A percentile compares a stretch with the other conserved stretches of the same genome.
Conservation (phyloP, 2,113 vertebrate species). For the Eurystomus gularis region DNA sequence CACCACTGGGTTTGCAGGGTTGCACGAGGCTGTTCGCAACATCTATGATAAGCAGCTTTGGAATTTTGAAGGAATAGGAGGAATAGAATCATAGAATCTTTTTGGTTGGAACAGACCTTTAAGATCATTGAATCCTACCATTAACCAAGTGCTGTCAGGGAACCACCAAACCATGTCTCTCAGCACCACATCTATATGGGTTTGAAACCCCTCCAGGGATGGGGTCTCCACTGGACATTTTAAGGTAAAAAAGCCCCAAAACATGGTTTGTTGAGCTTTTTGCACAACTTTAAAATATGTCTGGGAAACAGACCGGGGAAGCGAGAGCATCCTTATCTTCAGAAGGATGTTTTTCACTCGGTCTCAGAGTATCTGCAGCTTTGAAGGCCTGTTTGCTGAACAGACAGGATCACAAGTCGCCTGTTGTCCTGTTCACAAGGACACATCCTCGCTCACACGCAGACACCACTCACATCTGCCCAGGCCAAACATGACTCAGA, state of each 20-base stretch:
- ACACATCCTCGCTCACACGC: not conserved
- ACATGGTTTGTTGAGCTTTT: not conserved
- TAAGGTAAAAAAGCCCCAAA: not conserved
- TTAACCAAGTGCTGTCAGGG: no score
- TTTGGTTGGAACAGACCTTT: no score
- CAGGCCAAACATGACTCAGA: not conserved
- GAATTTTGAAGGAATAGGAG: not conserved
- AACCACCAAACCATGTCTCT: no score
- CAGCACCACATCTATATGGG: no score
- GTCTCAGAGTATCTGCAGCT: not conserved
- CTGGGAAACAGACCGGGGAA: not conserved
- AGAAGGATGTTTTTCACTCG: not conserved
- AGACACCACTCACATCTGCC: not conserved
- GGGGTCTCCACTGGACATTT: not conserved
- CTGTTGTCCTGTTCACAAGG: conserved; percentile 29
- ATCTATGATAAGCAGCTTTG: not conserved
- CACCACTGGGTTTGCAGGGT: not conserved
- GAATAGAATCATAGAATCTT: no score
- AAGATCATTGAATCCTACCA: no score
- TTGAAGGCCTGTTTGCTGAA: not conserved
- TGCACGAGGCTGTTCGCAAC: not conserved
- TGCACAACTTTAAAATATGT: not conserved
- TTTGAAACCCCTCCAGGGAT: no score
- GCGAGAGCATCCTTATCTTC: conserved; percentile 14
- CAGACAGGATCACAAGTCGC: not conserved